phyloP scores from a whole-genome alignment of 2,113 vertebrate genomes.

The Trematomus loennbergii region DNA sequence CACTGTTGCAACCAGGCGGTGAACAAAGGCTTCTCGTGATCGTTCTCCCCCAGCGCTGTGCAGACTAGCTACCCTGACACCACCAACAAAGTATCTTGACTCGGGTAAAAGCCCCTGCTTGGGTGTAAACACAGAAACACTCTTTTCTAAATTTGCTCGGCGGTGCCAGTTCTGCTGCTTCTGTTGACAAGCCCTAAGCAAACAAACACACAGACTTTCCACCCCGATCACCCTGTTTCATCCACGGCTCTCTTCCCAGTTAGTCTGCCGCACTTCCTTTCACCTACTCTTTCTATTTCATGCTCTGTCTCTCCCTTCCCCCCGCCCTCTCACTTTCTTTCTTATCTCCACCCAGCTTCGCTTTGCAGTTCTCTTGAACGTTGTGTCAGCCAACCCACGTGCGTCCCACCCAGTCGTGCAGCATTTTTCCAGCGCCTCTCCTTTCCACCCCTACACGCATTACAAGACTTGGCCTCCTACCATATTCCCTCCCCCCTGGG shows the following conservation, averaged over 20 bases:
- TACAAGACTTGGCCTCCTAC: constrained; percentile 28
- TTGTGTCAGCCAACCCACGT: constrained; percentile 2
- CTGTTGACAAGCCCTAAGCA: constrained; percentile 11
- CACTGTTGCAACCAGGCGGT: constrained; percentile 45
- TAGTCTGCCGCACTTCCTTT: not conserved
- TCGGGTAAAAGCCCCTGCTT: constrained; percentile 51
- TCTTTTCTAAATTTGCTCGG: not conserved
- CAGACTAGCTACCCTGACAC: constrained; percentile 54
- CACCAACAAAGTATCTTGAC: constrained; percentile 38
- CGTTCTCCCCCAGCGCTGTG: constrained; percentile 22
- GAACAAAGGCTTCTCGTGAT: constrained; percentile 63
- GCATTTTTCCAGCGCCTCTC: constrained; percentile 17
- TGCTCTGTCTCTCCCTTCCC: not conserved
- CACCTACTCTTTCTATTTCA: constrained; percentile 23
- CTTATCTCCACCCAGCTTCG: constrained; percentile 23
- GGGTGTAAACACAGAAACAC: constrained; percentile 46
- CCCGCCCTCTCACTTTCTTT: not conserved
- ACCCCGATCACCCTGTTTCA: constrained; percentile 32
- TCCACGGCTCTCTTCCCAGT: constrained; percentile 1
- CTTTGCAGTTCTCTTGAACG: not conserved
- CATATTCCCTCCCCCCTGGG: constrained; percentile 5
- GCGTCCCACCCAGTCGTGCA: constrained; percentile 11
- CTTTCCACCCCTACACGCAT: constrained; percentile 23
- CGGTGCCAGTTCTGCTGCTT: constrained; percentile 14
- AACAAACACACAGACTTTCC: constrained; percentile 32